phyloP scores from a whole-genome alignment of 2,113 vertebrate genomes.

The Acrocephalus arundinaceus region DNA sequence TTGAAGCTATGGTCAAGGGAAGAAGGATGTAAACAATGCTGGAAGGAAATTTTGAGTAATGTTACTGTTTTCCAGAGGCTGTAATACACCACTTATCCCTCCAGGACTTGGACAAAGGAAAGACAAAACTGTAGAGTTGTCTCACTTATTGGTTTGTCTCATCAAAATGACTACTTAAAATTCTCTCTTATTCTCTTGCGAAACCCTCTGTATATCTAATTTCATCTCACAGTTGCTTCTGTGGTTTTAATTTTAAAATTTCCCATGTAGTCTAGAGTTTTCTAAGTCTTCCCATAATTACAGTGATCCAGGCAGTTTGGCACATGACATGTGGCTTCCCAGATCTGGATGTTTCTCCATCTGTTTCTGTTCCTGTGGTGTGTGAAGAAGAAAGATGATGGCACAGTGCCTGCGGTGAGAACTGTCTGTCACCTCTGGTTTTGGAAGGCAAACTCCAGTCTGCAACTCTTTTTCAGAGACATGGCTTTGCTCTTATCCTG shows the following conservation, averaged over 20 bases:
- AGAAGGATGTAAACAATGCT: neutral
- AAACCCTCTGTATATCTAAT: neutral
- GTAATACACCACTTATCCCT: accelerated
- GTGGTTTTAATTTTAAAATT: neutral
- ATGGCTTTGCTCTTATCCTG: neutral
- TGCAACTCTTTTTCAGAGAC: neutral
- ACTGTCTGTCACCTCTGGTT: accelerated
- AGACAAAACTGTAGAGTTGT: neutral
- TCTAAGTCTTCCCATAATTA: neutral
- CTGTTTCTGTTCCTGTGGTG: neutral
- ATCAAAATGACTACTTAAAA: neutral
- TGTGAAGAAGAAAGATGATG: neutral
- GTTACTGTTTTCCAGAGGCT: neutral
- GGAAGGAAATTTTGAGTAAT: neutral
- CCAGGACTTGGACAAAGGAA: neutral
- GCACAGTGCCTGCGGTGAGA: neutral
- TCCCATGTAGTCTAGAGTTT: neutral
- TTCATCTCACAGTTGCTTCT: neutral
- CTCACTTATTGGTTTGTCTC: neutral
- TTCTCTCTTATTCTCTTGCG: neutral
- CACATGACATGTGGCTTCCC: accelerated
- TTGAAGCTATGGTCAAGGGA: neutral
- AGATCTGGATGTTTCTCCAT: neutral
- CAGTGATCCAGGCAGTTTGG: neutral
- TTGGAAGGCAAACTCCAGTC: neutral